A percentile compares a stretch with the other conserved stretches of the same genome.
Conservation (phyloP, 2,113 vertebrate genomes). For the Thunnus thynnus region DNA sequence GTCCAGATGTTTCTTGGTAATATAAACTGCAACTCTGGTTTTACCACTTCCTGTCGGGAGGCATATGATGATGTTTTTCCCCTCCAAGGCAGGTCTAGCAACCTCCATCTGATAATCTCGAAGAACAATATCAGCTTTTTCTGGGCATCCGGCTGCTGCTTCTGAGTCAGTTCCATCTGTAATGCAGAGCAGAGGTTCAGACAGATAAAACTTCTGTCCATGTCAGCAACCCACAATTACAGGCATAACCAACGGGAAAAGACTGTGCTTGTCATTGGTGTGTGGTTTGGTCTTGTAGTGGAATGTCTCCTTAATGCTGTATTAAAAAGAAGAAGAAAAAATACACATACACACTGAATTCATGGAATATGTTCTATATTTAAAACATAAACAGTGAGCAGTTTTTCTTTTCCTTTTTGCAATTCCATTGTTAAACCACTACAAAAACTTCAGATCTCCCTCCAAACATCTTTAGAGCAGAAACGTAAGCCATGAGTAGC, state of each 20-base stretch:
- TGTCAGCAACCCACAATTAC: constrained; percentile 65
- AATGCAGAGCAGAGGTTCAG: constrained; percentile 60
- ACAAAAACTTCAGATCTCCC: no score
- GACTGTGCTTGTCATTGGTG: constrained; percentile 34
- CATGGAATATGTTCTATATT: no score
- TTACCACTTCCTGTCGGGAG: constrained; percentile 98
- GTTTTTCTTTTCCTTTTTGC: no score
- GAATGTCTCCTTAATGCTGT: constrained; percentile 35
- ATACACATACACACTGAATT: not conserved
- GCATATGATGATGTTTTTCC: constrained; percentile 95
- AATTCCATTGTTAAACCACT: not conserved
- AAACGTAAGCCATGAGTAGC: not conserved
- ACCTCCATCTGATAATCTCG: constrained; percentile 95
- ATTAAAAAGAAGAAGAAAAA: constrained; percentile 20
- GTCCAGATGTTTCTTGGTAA: constrained; percentile 93
- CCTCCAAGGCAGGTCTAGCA: constrained; percentile 90
- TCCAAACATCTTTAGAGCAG: not conserved
- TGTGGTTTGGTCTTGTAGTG: constrained; percentile 18
- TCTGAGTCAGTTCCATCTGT: constrained; percentile 72
- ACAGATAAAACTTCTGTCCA: constrained; percentile 17
- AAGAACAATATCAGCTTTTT: constrained; percentile 86
- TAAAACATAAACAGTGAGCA: constrained; percentile 1
- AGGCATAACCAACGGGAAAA: constrained; percentile 26
- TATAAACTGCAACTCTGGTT: constrained; percentile 95
- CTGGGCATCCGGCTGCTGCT: constrained; percentile 68